phyloP scores from a whole-genome alignment of 2,113 vertebrate genomes.

The Catharus bicknelli region DNA sequence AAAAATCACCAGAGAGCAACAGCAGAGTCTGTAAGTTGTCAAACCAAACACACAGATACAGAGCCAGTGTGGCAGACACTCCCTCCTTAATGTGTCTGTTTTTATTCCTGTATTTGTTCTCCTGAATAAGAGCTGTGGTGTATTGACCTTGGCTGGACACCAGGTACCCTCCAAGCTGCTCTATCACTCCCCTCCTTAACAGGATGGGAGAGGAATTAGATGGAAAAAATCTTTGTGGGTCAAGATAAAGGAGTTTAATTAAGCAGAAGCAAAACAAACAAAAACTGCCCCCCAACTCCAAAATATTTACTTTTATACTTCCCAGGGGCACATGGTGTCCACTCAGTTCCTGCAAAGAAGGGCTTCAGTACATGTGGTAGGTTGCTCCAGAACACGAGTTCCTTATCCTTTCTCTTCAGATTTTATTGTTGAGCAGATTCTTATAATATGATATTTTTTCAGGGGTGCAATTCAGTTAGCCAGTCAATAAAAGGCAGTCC shows the following conservation, averaged over 20 bases:
- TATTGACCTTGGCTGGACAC: background rate
- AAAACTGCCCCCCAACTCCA: no score
- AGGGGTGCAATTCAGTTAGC: background rate
- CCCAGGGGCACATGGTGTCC: background rate
- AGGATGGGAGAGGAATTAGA: background rate
- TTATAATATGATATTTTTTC: background rate
- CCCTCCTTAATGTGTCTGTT: background rate
- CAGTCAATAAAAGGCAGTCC: background rate
- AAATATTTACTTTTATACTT: background rate
- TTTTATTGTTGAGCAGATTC: background rate
- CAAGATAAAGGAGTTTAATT: background rate
- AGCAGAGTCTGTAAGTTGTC: background rate
- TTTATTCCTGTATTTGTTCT: background rate
- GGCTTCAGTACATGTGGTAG: accelerated
- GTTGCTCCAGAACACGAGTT: background rate
- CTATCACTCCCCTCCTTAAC: background rate
- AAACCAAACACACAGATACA: background rate
- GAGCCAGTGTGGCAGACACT: background rate
- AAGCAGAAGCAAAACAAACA: background rate
- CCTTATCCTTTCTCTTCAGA: background rate
- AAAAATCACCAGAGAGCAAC: background rate
- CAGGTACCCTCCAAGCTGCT: background rate
- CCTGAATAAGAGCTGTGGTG: background rate
- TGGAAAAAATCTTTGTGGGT: background rate
- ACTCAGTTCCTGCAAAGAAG: accelerated